These are phyloP conservation scores for Glossosoma conforme DNA, from an alignment of 1,140 invertebrate genomes.

Conservation along the genomic window DNA sequence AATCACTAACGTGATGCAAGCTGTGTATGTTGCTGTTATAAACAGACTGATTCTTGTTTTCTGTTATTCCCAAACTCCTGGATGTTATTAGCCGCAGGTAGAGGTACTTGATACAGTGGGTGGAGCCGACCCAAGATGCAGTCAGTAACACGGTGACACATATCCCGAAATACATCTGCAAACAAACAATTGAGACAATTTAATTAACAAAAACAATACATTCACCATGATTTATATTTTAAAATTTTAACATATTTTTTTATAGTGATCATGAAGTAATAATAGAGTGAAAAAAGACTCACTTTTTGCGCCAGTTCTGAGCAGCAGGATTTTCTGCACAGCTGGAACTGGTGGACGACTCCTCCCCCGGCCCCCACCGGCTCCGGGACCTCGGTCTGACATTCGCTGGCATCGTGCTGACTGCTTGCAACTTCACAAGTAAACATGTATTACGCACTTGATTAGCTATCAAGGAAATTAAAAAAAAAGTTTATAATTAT, in stretches of 20 bases:
- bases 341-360: slow-evolving; percentile 35
- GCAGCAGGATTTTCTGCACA: slow-evolving; percentile 62
- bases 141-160: slow-evolving; percentile 80
- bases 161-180: slow-evolving; percentile 81
- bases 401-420: slow-evolving; percentile 48
- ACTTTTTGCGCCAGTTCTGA: slow-evolving; percentile 68
- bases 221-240: no score
- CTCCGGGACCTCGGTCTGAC: slow-evolving; percentile 35
- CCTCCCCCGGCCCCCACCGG: slow-evolving; percentile 31
- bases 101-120: slow-evolving; percentile 82
- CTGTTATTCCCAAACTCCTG: slow-evolving; percentile 25
- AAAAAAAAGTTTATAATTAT: no score
- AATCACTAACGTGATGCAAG: slow-evolving; percentile 26
- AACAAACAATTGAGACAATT: no score
- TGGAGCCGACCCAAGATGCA: slow-evolving; percentile 83
- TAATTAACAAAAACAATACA: no score
- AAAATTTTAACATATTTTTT: no score
- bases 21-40: slow-evolving; percentile 26
- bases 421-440: slow-evolving; percentile 55
- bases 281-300: slow-evolving; percentile 3
- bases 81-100: slow-evolving; percentile 53
- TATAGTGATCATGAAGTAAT: no score
- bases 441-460: no score
- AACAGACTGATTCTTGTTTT: slow-evolving; percentile 28
- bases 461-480: no score